These are phyloP conservation scores for Galago senegalensis DNA, from an alignment of 2,797 vertebrate genomes.

Conservation along the genomic window DNA sequence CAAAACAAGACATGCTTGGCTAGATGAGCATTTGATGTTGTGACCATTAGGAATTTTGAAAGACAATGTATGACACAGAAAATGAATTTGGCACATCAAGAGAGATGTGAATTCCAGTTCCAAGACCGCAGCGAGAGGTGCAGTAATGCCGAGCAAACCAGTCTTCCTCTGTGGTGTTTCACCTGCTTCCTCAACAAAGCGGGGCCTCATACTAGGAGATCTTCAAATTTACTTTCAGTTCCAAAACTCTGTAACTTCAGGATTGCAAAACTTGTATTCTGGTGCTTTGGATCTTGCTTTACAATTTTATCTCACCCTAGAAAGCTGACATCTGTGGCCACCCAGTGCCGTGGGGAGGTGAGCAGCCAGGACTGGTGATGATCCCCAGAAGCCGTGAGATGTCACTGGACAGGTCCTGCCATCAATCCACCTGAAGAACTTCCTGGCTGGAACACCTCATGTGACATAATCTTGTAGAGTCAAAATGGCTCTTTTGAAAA, in stretches of 20 bases:
- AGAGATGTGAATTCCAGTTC: neutral
- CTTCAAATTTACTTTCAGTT: neutral
- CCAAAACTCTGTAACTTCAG: neutral
- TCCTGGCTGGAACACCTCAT: neutral
- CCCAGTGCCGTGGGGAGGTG: neutral
- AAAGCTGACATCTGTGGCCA: neutral
- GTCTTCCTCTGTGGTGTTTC: neutral
- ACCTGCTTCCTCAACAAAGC: neutral
- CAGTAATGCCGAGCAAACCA: neutral
- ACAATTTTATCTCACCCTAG: neutral
- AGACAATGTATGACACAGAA: conserved; percentile 10
- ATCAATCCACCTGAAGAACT: neutral
- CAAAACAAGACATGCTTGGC: neutral
- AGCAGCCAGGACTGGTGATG: neutral
- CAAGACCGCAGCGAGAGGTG: neutral
- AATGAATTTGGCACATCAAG: neutral
- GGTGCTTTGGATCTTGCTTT: neutral
- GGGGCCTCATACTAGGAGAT: neutral
- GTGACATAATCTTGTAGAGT: neutral
- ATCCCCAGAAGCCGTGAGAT: neutral
- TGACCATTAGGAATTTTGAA: neutral
- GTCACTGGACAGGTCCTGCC: neutral
- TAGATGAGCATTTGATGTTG: neutral
- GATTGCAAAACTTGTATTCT: neutral
- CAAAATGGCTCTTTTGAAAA: neutral